These are phyloP conservation scores for Brotula barbata DNA, from an alignment of 2,797 vertebrate species.

Conservation along the genomic window DNA sequence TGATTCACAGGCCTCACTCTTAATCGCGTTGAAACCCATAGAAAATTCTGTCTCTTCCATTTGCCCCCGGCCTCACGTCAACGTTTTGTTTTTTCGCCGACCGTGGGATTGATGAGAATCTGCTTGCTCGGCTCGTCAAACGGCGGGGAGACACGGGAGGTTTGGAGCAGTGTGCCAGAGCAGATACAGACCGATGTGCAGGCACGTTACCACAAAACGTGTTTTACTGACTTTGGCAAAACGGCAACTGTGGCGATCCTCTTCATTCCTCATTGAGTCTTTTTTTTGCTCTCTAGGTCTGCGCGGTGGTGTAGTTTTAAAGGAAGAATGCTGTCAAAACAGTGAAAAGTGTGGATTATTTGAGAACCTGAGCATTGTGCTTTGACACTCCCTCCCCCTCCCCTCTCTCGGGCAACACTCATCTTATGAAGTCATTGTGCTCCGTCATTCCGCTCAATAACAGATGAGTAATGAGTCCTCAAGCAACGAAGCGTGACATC, in stretches of 20 bases:
- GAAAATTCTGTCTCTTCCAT: constrained; percentile 50
- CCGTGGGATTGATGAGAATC: constrained; percentile 1
- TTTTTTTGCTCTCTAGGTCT: too few species aligned
- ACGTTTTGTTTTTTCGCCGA: constrained; percentile 12
- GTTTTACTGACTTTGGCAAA: too few species aligned
- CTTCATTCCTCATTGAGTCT: too few species aligned
- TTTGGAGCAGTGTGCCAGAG: constrained; percentile 23
- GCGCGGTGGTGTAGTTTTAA: too few species aligned
- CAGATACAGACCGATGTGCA: constrained; percentile 15
- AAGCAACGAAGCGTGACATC: constrained; percentile 55
- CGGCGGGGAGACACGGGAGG: constrained; percentile 5
- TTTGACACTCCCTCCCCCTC: constrained; percentile 29
- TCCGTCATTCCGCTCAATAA: constrained; percentile 52
- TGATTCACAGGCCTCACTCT: constrained; percentile 37
- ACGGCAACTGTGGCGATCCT: too few species aligned
- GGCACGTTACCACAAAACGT: too few species aligned
- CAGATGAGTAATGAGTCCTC: constrained; percentile 59
- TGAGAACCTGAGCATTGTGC: constrained; percentile 34
- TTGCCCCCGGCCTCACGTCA: constrained; percentile 24
- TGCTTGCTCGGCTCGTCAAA: constrained; percentile 28
- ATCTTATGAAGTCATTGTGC: constrained; percentile 63
- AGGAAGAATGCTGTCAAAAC: too few species aligned
- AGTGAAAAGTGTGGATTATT: constrained; percentile 39
- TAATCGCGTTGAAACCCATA: constrained; percentile 52
- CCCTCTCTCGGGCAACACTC: constrained; percentile 48